These are phyloP conservation scores for Mimas tiliae DNA, from an alignment of 2,888 invertebrate species.

Conservation along the genomic window DNA sequence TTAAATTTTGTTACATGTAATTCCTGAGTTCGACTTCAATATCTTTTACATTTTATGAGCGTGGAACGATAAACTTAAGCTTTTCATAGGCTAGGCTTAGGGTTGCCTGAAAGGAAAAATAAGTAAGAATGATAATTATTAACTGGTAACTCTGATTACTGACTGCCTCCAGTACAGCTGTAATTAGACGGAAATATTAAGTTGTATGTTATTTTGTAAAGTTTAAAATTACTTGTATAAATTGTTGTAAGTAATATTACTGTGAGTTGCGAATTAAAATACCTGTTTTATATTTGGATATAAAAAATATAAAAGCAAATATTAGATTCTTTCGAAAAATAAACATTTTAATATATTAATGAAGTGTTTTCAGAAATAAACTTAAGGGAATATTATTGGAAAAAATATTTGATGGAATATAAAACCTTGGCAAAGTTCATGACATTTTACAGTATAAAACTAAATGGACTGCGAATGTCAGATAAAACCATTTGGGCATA, in stretches of 20 bases:
- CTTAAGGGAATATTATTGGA: background rate
- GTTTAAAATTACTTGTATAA: too few relatives aligned
- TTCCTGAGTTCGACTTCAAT: background rate
- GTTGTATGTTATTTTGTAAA: too few relatives aligned
- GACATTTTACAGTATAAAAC: background rate
- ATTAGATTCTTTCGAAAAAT: too few relatives aligned
- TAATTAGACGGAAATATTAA: too few relatives aligned
- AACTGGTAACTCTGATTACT: too few relatives aligned
- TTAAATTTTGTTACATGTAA: background rate
- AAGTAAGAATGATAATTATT: too few relatives aligned
- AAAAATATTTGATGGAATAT: background rate
- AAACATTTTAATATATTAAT: too few relatives aligned
- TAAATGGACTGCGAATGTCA: slow-evolving; percentile 3
- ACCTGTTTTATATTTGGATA: too few relatives aligned
- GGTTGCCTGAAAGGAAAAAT: background rate
- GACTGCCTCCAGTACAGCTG: too few relatives aligned
- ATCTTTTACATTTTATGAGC: slow-evolving; percentile 1
- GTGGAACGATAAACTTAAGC: background rate
- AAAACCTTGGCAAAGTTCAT: background rate
- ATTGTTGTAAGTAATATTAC: too few relatives aligned
- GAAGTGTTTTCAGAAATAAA: background rate
- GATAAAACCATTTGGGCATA: slow-evolving; percentile 21
- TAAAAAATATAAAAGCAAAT: too few relatives aligned
- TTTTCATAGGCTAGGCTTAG: background rate
- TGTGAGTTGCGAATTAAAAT: too few relatives aligned